phyloP scores from a whole-genome alignment of 2,888 invertebrate species.

The Euzophera pinguis region DNA sequence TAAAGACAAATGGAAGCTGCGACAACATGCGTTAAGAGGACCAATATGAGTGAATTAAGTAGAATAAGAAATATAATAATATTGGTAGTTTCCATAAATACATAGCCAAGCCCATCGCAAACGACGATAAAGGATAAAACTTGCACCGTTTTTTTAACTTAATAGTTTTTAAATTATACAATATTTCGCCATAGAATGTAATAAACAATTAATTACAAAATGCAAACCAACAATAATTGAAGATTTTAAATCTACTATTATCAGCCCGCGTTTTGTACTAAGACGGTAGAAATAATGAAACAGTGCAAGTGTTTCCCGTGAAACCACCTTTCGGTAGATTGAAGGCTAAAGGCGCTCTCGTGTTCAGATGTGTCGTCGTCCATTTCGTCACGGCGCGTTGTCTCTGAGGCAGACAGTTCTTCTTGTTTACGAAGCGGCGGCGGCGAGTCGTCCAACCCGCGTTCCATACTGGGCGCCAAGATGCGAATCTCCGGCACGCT shows the following conservation, averaged over 20 bases:
- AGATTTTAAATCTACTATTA: too few relatives aligned
- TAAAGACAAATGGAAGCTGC: conserved; percentile 40
- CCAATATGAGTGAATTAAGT: conserved; percentile 26
- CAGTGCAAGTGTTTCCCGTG: conserved; percentile 19
- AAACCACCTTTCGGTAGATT: conserved; percentile 66
- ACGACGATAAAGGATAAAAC: conserved; percentile 46
- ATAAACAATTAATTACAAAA: too few relatives aligned
- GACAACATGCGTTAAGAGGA: conserved; percentile 31
- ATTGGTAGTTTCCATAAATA: conserved; percentile 28
- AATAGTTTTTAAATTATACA: neutral
- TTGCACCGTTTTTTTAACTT: conserved; percentile 32
- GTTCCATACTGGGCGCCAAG: conserved; percentile 89
- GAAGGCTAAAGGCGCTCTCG: conserved; percentile 76
- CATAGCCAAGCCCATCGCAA: conserved; percentile 57
- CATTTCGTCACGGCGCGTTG: conserved; percentile 24
- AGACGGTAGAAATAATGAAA: neutral
- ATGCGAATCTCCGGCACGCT: conserved; percentile 90
- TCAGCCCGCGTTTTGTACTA: too few relatives aligned
- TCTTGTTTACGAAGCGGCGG: conserved; percentile 31
- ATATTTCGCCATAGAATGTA: neutral
- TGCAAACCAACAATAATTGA: too few relatives aligned
- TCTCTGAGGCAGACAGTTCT: neutral
- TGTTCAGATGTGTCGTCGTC: conserved; percentile 68
- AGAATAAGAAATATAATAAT: conserved; percentile 24
- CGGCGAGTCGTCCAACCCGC: conserved; percentile 83